Percentiles rank a stretch among this genome's conserved stretches.
Evolutionary conservation across 2,888 invertebrate genomes (phyloP).

Genomic region (Polyommatus icarus): DNA sequence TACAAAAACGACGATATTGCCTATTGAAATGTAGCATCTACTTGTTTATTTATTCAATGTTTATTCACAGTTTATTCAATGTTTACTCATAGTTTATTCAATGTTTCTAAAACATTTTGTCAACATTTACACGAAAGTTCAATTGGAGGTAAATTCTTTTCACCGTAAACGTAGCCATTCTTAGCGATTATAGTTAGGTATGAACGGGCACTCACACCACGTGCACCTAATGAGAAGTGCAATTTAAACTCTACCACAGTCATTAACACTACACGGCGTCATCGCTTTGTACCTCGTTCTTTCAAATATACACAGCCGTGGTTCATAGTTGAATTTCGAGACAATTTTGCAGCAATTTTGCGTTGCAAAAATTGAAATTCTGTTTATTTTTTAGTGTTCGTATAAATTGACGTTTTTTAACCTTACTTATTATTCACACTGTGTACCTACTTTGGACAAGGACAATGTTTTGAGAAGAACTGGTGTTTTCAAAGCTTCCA

Average conservation of each 20-base stretch:
- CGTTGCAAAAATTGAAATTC: background rate
- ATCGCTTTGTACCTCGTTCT: slow-evolving; percentile 20
- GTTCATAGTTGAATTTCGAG: slow-evolving; percentile 11
- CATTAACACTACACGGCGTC: slow-evolving; percentile 28
- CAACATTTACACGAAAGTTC: slow-evolving; percentile 4
- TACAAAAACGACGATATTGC: no score
- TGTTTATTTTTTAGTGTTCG: background rate
- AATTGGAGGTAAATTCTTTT: slow-evolving; percentile 12
- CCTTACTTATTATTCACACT: background rate
- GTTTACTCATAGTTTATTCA: background rate
- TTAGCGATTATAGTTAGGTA: slow-evolving; percentile 28
- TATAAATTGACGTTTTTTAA: background rate
- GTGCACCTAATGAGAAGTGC: slow-evolving; percentile 31
- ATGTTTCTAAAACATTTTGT: background rate
- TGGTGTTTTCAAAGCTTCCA: no score
- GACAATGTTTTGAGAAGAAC: no score
- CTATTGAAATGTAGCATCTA: no score
- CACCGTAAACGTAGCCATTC: slow-evolving; percentile 12
- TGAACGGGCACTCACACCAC: slow-evolving; percentile 22
- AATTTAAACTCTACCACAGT: slow-evolving; percentile 29
- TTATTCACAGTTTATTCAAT: background rate
- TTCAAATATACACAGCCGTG: background rate
- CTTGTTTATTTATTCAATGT: background rate
- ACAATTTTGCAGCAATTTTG: background rate
- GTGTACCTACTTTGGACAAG: background rate